Conservation (phyloP, 2,113 vertebrate genomes). For the Pituophis catenifer region DNA sequence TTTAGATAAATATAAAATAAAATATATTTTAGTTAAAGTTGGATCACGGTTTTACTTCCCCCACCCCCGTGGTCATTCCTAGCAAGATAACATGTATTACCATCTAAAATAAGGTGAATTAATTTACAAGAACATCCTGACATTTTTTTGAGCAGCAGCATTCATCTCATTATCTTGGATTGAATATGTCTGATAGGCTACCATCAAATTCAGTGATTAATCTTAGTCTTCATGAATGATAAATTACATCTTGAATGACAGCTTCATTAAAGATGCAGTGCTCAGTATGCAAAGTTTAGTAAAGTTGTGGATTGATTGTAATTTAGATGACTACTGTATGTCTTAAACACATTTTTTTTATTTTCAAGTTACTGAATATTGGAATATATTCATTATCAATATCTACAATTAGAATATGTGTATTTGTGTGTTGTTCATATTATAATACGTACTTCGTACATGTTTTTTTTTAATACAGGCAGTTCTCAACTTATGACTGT, state of each 20-base stretch:
- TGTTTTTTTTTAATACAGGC: background rate
- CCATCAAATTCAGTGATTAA: background rate
- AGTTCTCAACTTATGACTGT: background rate
- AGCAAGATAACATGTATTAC: background rate
- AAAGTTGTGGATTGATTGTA: constrained; percentile 4
- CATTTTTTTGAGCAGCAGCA: background rate
- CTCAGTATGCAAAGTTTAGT: background rate
- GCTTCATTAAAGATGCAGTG: constrained; percentile 1
- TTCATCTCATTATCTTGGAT: background rate
- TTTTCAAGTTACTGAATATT: constrained; percentile 1
- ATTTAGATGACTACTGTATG: background rate
- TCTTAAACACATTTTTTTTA: background rate
- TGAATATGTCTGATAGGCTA: background rate
- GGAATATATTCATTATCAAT: background rate
- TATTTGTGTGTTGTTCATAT: background rate
- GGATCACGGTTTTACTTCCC: background rate
- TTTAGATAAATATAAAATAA: background rate
- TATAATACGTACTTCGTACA: background rate
- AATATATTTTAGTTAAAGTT: background rate
- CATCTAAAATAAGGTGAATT: background rate
- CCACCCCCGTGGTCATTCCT: background rate
- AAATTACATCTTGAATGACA: background rate
- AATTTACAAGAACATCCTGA: background rate
- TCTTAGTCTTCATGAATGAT: constrained; percentile 7
- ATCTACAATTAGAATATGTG: background rate